Evolutionary conservation across 2,888 invertebrate genomes (phyloP).

Genomic region (Palloptera scutellata): DNA sequence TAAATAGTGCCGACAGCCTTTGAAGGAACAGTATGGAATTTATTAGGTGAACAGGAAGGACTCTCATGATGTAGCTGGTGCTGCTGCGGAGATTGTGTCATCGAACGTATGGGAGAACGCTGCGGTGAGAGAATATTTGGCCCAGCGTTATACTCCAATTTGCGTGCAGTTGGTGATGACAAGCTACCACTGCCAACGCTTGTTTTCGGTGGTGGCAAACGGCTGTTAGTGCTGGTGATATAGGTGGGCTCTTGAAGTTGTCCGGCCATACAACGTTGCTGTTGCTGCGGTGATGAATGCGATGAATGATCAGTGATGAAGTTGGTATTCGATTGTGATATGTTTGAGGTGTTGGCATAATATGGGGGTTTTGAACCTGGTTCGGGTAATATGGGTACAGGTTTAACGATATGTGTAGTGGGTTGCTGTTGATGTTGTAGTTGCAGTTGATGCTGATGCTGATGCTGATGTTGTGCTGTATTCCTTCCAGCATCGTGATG

Average conservation of each 20-base stretch:
- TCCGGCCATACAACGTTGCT: background rate
- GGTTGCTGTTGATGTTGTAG: slow-evolving; percentile 35
- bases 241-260: slow-evolving; percentile 34
- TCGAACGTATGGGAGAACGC: slow-evolving; percentile 50
- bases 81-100: slow-evolving; percentile 37
- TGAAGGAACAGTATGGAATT: slow-evolving; percentile 63
- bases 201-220: slow-evolving; percentile 52
- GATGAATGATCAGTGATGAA: background rate
- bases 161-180: slow-evolving; percentile 68
- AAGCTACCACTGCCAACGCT: slow-evolving; percentile 37
- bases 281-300: slow-evolving; percentile 11
- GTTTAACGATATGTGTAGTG: slow-evolving; percentile 52
- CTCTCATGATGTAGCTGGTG: slow-evolving; percentile 34
- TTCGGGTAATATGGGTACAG: slow-evolving; percentile 40
- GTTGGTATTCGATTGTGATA: slow-evolving; percentile 27
- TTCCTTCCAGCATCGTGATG: background rate
- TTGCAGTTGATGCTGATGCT: slow-evolving; percentile 23
- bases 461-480: slow-evolving; percentile 30
- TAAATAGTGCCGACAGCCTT: slow-evolving; percentile 62
- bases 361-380: slow-evolving; percentile 40
- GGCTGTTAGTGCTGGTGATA: slow-evolving; percentile 42
- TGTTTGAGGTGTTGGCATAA: slow-evolving; percentile 46
- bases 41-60: slow-evolving; percentile 25
- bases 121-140: slow-evolving; percentile 62
- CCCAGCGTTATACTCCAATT: slow-evolving; percentile 69